Percentiles rank a stretch among this genome's conserved stretches.
phyloP scores from a whole-genome alignment of 2,888 invertebrate species.

The Plagiodera versicolora region DNA sequence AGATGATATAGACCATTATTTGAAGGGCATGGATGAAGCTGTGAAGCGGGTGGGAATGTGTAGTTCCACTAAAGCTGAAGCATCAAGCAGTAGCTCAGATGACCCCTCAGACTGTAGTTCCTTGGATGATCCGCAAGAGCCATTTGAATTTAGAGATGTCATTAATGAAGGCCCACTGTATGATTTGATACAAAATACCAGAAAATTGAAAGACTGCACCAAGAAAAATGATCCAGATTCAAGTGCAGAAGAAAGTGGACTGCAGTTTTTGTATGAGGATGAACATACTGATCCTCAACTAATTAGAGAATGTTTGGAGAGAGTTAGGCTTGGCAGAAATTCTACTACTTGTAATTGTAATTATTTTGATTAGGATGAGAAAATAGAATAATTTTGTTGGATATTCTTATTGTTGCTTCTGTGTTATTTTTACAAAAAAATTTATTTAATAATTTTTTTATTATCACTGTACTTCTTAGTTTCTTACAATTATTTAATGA shows the following conservation, averaged over 20 bases:
- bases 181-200: slow-evolving; percentile 40
- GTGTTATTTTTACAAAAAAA: background rate
- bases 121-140: slow-evolving; percentile 4
- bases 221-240: slow-evolving; percentile 27
- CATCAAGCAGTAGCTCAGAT: slow-evolving; percentile 11
- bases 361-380: slow-evolving; percentile 31
- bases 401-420: background rate
- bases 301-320: slow-evolving; percentile 35
- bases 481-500: too few relatives aligned
- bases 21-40: slow-evolving; percentile 37
- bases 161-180: slow-evolving; percentile 39
- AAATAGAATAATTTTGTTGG: too few relatives aligned
- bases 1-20: slow-evolving; percentile 34
- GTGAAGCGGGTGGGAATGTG: slow-evolving; percentile 31
- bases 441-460: too few relatives aligned
- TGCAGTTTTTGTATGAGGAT: slow-evolving; percentile 38
- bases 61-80: background rate
- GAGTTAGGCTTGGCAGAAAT: slow-evolving; percentile 29
- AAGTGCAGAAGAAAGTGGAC: slow-evolving; percentile 26
- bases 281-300: slow-evolving; percentile 37
- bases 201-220: slow-evolving; percentile 29
- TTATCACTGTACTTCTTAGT: too few relatives aligned
- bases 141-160: slow-evolving; percentile 26
- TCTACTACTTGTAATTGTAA: slow-evolving; percentile 37
- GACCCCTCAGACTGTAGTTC: slow-evolving; percentile 7